Conservation (phyloP, 2,888 invertebrate species). For the Apotomis turbidana region DNA sequence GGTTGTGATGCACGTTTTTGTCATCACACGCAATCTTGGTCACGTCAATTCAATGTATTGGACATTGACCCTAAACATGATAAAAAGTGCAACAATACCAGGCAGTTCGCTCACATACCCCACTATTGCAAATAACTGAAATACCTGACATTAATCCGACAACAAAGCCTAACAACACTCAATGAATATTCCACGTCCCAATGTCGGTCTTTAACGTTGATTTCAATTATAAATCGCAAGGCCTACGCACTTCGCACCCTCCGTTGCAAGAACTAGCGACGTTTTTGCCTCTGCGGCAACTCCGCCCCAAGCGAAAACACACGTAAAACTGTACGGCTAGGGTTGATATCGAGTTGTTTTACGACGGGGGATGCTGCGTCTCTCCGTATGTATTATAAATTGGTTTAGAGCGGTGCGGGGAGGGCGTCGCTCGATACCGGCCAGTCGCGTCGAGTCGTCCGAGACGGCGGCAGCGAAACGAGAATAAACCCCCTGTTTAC, state of each 20-base stretch:
- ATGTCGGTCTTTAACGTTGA: conserved; percentile 50
- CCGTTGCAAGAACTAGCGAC: conserved; percentile 74
- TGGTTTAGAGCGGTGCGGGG: conserved; percentile 81
- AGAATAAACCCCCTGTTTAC: conserved; percentile 10
- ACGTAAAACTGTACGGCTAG: conserved; percentile 46
- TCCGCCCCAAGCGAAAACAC: conserved; percentile 47
- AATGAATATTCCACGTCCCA: conserved; percentile 42
- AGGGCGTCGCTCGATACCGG: conserved; percentile 77
- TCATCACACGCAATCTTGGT: no score
- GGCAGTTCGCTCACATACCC: no score
- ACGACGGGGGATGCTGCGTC: conserved; percentile 79
- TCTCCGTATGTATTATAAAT: conserved; percentile 83
- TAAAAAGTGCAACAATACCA: not conserved
- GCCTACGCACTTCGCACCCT: conserved; percentile 79
- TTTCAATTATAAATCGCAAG: conserved; percentile 73
- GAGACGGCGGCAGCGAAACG: conserved; percentile 54
- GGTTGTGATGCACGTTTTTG: no score
- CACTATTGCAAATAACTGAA: no score
- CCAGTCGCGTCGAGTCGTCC: conserved; percentile 70
- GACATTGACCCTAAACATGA: not conserved
- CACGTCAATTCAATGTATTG: no score
- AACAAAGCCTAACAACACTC: conserved; percentile 35
- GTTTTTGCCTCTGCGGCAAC: conserved; percentile 81
- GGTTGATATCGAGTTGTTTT: conserved; percentile 53
- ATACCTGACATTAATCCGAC: conserved; percentile 25